Conservation (phyloP, 2,797 vertebrate genomes). For the Lindbergichthys nudifrons region DNA sequence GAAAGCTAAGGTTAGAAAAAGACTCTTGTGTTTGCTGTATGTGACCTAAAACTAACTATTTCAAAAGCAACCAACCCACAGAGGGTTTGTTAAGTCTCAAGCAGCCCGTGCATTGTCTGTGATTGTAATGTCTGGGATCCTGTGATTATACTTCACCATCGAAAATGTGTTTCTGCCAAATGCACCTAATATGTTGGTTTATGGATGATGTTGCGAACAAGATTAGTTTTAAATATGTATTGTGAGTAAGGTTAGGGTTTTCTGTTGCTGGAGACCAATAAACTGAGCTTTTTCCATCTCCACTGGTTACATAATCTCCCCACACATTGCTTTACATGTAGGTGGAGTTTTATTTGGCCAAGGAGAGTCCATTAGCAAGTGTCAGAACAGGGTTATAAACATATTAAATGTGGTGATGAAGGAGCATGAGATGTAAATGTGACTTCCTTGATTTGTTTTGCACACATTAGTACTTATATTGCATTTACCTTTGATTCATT, state of each 20-base stretch:
- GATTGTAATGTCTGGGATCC: conserved; percentile 31
- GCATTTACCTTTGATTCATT: not conserved
- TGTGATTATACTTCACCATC: conserved; percentile 15
- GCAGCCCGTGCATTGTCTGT: conserved; percentile 16
- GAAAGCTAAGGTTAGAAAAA: not conserved
- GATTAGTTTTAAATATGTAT: conserved; percentile 1
- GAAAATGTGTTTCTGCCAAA: conserved; percentile 7
- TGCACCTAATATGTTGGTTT: conserved; percentile 12
- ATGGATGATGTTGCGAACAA: not conserved
- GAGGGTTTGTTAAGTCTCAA: conserved; percentile 38
- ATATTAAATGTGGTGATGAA: not conserved
- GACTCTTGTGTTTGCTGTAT: conserved; percentile 14
- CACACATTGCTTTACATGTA: conserved; percentile 39
- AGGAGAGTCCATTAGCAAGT: conserved; percentile 56
- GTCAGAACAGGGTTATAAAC: conserved; percentile 3
- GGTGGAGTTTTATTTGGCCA: conserved; percentile 62
- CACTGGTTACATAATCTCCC: conserved; percentile 50
- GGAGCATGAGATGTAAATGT: conserved; percentile 7
- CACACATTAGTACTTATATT: not conserved
- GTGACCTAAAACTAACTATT: conserved; percentile 18
- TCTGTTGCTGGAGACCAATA: conserved; percentile 24
- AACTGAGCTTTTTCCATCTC: conserved; percentile 27
- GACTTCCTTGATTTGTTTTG: conserved; percentile 6
- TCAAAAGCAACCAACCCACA: conserved; percentile 30
- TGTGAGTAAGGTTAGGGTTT: not conserved